Percentiles rank a stretch among this genome's conserved stretches.
phyloP scores from a whole-genome alignment of 2,113 vertebrate genomes.

The Semicossyphus pulcher region DNA sequence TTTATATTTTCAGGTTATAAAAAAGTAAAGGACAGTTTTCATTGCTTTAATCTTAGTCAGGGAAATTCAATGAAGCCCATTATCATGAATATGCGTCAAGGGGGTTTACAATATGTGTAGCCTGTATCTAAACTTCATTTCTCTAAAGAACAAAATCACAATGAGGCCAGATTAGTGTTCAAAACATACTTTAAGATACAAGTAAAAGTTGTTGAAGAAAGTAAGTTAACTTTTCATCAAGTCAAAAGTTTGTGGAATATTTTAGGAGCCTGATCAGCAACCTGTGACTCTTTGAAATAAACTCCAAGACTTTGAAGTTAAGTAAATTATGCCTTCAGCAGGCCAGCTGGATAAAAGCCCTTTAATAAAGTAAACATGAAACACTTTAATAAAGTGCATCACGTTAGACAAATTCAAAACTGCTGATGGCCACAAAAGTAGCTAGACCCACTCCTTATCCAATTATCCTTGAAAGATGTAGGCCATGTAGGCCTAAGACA shows the following conservation, averaged over 20 bases:
- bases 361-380: conserved; percentile 30
- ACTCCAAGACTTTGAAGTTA: conserved; percentile 8
- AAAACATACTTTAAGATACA: no score
- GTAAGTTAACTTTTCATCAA: no score
- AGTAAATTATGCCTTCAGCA: conserved; percentile 5
- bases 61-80: no score
- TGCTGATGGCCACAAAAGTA: no score
- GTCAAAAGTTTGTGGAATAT: neutral
- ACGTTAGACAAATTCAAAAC: conserved; percentile 5
- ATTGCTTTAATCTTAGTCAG: neutral
- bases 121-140: no score
- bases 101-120: no score
- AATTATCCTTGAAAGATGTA: no score
- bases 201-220: no score
- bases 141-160: no score
- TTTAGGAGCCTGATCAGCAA: conserved; percentile 26
- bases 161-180: no score
- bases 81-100: no score
- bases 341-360: conserved; percentile 44
- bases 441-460: neutral
- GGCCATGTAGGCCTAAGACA: no score
- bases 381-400: conserved; percentile 30
- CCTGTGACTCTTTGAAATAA: conserved; percentile 7
- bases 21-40: neutral
- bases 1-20: neutral